Evolutionary conservation across 2,113 vertebrate species (phyloP), one percentile per base, ranked within the genome.

Genomic region (Ceratotherium simum): DNA sequence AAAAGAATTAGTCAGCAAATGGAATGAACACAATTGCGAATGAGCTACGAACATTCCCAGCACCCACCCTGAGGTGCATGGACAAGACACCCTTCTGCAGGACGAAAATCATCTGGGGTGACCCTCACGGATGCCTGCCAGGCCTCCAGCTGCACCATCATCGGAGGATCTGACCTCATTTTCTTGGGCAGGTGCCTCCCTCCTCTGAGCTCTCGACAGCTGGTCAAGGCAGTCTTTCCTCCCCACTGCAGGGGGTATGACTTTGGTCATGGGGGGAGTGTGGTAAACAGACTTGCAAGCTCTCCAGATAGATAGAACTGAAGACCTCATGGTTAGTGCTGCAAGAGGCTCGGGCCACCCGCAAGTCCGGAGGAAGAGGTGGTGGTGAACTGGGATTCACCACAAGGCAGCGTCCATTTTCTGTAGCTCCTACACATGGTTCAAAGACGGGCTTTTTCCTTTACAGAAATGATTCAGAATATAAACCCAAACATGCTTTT

Each of bases 121-220:
- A 97, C 65, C 64, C 51, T 86, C 36, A 29, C 9, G 73, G 95
- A 51, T 33, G 62, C 20, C 14, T 89, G 95, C 96, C 97, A 97
- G 16, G 29, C 78, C 91, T 75, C 88, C 95, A 98, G 86, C 60
- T 67, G 88, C 75, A 96, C 36, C 5, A 7, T 46, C 84, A 97
- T 87, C 67, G n/a, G 60, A 91, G 85, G 75, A 91, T 96, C 72
- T 80, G 90, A 87, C 54, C 91, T 98, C 97, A 81, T 94, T 91
- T 78, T 56, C 97, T 80, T 76, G 92, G 92, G 89, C 91, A 97
- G 82, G 92, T 95, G 27, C 88, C 95, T 97, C 96, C 78, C 64
- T 96, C 96, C 94, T 90, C 56, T 93, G 91, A 97, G 72, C 96
- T 86, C 76, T 85, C 94, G 39, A 96, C 58, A 95, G 84, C 93